Evolutionary conservation across 2,113 vertebrate genomes (phyloP), one percentile per base, ranked within the genome.

Genomic region (Petrocephalus zakoni): DNA sequence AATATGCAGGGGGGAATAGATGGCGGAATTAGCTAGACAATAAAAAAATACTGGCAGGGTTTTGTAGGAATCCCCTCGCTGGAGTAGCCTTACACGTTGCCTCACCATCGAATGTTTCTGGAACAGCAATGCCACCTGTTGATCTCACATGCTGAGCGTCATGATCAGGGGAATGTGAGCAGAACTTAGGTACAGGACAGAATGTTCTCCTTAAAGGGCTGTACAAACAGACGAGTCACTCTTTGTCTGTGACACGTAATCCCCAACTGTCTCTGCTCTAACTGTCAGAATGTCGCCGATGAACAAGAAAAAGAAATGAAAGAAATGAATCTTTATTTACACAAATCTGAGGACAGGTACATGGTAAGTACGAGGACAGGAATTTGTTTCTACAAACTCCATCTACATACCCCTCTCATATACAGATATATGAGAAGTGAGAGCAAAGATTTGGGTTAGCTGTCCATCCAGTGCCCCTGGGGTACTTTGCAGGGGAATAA

Each of bases 91-190:
- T 85, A n/a, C 47, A 85, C 13, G 22, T 25, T 11, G 47, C 17
- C 49, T 47, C 49, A 21, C 29, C 34, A 25, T 22, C 25, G 7
- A 6, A 17, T 83, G 42, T 64, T 58, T 64, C 86, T 87, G 53
- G 56, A 47, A 29, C 53, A 61, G 56, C 8, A 9, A 87, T 64
- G 56, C 86, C 86, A 87, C 86, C 86, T 87, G 86, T 87, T 87
- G 86, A 87, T 87, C 29, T 87, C 34, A 49, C 56, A 21, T 11
- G 6, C 22, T 55, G 49, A 53, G 22, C 8, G 2, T 78, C 1
- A 42, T 78, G 15, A 78, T 42, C 37, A 68, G 13, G 72, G 81
- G 81, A 46, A 83, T 83, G 46, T 47, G 46, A 83, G 10, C 17
- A 21, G 81, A 47, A 47, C 22, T 1, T 19, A 47, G 42, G 81